These are phyloP conservation scores for Drosophila lowei DNA, from an alignment of 1,140 invertebrate species.

Conservation along the genomic window DNA sequence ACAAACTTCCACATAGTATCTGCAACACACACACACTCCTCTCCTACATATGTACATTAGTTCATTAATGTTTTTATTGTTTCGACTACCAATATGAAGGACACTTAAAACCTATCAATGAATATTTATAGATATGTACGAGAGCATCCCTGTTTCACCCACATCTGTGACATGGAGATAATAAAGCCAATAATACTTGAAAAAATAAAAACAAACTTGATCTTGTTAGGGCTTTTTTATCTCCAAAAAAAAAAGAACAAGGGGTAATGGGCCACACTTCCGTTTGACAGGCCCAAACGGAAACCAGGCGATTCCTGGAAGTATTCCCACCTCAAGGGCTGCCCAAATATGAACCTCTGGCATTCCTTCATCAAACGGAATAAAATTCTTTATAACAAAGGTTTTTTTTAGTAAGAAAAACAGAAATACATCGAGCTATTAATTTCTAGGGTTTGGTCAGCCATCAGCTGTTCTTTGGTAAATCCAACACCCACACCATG, in stretches of 20 bases:
- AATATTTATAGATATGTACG: too few species aligned
- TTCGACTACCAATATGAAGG: background rate
- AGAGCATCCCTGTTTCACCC: too few species aligned
- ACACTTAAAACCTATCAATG: background rate
- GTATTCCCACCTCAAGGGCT: background rate
- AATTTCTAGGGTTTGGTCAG: conserved; percentile 30
- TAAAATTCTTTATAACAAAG: too few species aligned
- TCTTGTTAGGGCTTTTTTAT: background rate
- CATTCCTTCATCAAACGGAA: background rate
- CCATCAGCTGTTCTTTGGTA: conserved; percentile 33
- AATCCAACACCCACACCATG: background rate
- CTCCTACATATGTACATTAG: too few species aligned
- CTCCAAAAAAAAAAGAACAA: too few species aligned
- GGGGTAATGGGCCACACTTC: conserved; percentile 2
- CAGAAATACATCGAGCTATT: background rate
- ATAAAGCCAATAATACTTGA: conserved; percentile 3
- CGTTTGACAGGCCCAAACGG: conserved; percentile 11
- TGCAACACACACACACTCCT: too few species aligned
- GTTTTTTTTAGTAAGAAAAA: background rate
- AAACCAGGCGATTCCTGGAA: conserved; percentile 15
- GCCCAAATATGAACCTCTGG: conserved; percentile 21
- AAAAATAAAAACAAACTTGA: conserved; percentile 1
- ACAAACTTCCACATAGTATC: too few species aligned
- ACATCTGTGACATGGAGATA: too few species aligned
- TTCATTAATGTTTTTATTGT: too few species aligned